These are phyloP conservation scores for Actenoides hombroni DNA, from an alignment of 2,113 vertebrate genomes.

Conservation along the genomic window DNA sequence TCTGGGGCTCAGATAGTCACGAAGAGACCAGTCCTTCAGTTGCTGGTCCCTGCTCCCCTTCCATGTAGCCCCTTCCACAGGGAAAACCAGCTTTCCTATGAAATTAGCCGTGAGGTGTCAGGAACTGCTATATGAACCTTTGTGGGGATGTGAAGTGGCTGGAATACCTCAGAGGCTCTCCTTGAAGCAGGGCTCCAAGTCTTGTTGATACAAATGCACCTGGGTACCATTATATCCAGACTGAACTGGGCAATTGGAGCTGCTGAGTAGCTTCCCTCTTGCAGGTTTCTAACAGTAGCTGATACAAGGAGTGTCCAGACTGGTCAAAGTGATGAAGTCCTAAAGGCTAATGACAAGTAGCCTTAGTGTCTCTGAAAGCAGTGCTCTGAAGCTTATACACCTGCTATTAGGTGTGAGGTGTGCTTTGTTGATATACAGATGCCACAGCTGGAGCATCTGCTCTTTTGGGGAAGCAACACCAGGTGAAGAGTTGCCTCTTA, in stretches of 20 bases:
- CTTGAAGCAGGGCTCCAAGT: not conserved
- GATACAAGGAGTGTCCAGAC: not conserved
- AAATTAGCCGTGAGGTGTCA: not conserved
- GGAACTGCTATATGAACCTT: not conserved
- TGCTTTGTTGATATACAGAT: not conserved
- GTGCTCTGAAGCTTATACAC: not conserved
- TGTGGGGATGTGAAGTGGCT: not conserved
- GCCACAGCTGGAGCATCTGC: not conserved
- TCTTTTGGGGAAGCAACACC: not conserved
- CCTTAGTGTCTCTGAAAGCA: not conserved
- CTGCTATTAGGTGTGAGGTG: not conserved
- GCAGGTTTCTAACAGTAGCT: not conserved
- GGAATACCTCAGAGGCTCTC: not conserved
- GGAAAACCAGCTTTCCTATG: not conserved
- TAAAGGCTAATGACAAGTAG: not conserved
- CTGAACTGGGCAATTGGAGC: not conserved
- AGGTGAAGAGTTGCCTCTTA: not conserved
- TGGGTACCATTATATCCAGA: not conserved
- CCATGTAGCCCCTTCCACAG: fast-evolving
- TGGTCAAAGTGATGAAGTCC: not conserved
- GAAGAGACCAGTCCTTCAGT: not conserved
- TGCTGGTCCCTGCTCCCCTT: not conserved
- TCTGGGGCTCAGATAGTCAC: not conserved
- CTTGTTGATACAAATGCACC: not conserved
- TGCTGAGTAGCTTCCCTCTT: not conserved